Evolutionary conservation across 2,797 vertebrate genomes (phyloP).

Genomic region (Takifugu ocellatus): DNA sequence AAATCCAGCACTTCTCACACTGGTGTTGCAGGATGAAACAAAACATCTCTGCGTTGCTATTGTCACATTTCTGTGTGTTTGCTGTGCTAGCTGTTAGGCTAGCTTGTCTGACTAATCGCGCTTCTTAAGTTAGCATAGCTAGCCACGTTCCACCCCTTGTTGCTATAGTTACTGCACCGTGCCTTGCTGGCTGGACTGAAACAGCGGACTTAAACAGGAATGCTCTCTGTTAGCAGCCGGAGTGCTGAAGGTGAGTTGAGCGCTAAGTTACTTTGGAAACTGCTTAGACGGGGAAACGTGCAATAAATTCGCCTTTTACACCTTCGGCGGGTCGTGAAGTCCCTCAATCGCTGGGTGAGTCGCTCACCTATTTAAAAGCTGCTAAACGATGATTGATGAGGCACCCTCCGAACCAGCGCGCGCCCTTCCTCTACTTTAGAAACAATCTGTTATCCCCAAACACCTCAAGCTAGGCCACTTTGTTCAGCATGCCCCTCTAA

Average conservation of each 20-base stretch:
- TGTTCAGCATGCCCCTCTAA: constrained; percentile 64
- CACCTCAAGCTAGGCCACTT: constrained; percentile 53
- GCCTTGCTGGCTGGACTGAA: background rate
- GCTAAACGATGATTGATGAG: constrained; percentile 76
- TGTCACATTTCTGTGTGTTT: too few relatives aligned
- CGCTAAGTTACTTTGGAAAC: constrained; percentile 46
- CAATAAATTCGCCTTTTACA: constrained; percentile 52
- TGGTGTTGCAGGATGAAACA: too few relatives aligned
- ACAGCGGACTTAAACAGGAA: constrained; percentile 8
- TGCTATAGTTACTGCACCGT: background rate
- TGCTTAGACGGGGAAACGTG: constrained; percentile 47
- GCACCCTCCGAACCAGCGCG: constrained; percentile 44
- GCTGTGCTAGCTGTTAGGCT: too few relatives aligned
- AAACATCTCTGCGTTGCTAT: too few relatives aligned
- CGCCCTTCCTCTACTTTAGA: constrained; percentile 60
- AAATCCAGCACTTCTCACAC: too few relatives aligned
- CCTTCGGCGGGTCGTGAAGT: constrained; percentile 51
- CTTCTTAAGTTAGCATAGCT: too few relatives aligned
- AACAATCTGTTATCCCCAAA: constrained; percentile 70
- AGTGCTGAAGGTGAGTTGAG: constrained; percentile 26
- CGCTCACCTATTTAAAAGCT: constrained; percentile 64
- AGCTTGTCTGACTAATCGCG: too few relatives aligned
- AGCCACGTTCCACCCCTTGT: too few relatives aligned
- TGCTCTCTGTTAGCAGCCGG: constrained; percentile 4
- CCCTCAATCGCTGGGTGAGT: constrained; percentile 58